Conservation (phyloP, 2,888 invertebrate species). For the Synanthedon tipuliformis region DNA sequence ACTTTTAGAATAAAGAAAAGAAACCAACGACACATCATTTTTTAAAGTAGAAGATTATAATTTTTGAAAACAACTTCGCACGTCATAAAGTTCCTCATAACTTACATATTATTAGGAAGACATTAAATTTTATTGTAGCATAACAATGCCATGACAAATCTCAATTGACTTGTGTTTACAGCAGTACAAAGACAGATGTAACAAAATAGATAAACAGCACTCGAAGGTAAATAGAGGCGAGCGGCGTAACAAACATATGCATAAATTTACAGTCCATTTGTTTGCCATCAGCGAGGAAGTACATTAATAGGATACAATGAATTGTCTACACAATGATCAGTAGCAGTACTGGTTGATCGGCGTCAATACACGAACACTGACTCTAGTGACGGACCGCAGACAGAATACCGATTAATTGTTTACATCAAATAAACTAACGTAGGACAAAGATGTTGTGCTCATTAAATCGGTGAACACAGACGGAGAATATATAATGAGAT, state of each 20-base stretch:
- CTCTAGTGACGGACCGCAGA: conserved; percentile 23
- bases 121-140: neutral
- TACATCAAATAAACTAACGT: conserved; percentile 33
- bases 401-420: conserved; percentile 59
- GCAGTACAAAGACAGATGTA: neutral
- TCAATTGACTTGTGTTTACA: too few species aligned
- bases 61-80: too few species aligned
- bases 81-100: too few species aligned
- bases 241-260: conserved; percentile 5
- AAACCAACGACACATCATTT: too few species aligned
- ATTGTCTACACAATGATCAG: conserved; percentile 33
- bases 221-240: conserved; percentile 1
- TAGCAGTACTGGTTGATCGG: conserved; percentile 11
- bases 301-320: conserved; percentile 36
- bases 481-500: conserved; percentile 18
- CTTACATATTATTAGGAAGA: too few species aligned
- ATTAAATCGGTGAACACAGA: conserved; percentile 30
- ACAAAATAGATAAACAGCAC: neutral
- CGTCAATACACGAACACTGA: conserved; percentile 34
- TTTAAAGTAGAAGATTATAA: too few species aligned
- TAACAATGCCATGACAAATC: neutral
- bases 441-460: conserved; percentile 40
- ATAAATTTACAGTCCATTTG: conserved; percentile 24
- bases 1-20: too few species aligned
- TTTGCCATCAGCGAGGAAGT: conserved; percentile 26